Evolutionary conservation across 2,797 vertebrate genomes (phyloP), one percentile per base, ranked within the genome.

Genomic region (Lacerta agilis): DNA sequence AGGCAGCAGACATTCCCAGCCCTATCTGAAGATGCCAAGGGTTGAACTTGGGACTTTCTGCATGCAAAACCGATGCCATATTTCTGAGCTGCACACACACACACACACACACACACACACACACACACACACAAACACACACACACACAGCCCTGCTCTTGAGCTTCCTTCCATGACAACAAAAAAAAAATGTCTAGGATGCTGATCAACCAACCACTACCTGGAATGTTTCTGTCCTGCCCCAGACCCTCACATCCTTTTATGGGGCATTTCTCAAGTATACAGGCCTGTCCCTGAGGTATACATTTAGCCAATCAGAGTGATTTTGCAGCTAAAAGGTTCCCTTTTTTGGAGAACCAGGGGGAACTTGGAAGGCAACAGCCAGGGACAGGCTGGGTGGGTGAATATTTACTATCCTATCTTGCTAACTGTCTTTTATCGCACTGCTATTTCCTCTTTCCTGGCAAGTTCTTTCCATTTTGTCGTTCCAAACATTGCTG

Each of bases 371-470:
- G 27, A 75, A 64, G 13, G 79, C 33, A 45, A 49, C 49, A 49
- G 49, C 49, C 11, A 23, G 1, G 72, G 3, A 17, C 5, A 8
- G 49, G 4, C 15, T 36, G 49, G 11, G 4, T 5, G 4, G 38
- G 71, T 17, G 36, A 61, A 41, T 36, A 27, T 66, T 66, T 25
- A 29, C 10, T 82, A 49, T 58, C 58, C 8, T 77, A 36, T 45
- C 64, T 69, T 61, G 29, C 18, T 38, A n/a, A 76, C 78, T 3
- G 49, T 6, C 41, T 25, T 85, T 72, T 88, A 29, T 64, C 85
- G 4, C 11, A 79, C 87, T 81, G 49, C 77, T 82, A 66, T 87
- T 92, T 88, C 91, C 77, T 84, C 75, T 84, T 87, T 88, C 84
- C 82, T 81, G 27, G 13, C 81, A 45, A 85, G 86, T 69, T 82